These are phyloP conservation scores for Emydocephalus ijimae DNA, from an alignment of 2,113 vertebrate species.

Conservation along the genomic window DNA sequence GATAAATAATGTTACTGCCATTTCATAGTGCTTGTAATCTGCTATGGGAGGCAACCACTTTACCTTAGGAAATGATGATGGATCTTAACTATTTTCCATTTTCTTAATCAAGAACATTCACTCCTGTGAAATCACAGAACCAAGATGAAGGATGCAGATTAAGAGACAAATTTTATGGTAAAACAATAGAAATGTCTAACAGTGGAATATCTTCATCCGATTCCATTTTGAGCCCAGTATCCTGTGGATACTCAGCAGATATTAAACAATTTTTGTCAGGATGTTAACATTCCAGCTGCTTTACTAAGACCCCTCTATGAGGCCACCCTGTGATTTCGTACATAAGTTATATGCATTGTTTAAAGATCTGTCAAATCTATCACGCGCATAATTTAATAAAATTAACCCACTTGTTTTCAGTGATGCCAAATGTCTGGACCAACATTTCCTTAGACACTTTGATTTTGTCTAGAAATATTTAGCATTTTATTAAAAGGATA, in stretches of 20 bases:
- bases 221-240: background rate
- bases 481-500: background rate
- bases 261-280: background rate
- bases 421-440: background rate
- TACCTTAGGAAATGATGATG: background rate
- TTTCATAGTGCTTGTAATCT: background rate
- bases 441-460: background rate
- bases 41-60: background rate
- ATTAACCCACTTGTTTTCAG: fast-evolving
- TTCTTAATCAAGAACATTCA: background rate
- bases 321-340: background rate
- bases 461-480: background rate
- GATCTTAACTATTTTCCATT: background rate
- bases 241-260: background rate
- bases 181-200: background rate
- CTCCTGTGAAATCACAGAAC: background rate
- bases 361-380: background rate
- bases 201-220: background rate
- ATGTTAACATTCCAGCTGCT: background rate
- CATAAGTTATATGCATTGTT: background rate
- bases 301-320: background rate
- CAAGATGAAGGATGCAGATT: background rate
- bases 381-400: background rate
- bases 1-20: background rate
- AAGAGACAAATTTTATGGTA: background rate